These are phyloP conservation scores for Myoxocephalus aenaeus DNA, from an alignment of 2,797 vertebrate species.

Conservation along the genomic window DNA sequence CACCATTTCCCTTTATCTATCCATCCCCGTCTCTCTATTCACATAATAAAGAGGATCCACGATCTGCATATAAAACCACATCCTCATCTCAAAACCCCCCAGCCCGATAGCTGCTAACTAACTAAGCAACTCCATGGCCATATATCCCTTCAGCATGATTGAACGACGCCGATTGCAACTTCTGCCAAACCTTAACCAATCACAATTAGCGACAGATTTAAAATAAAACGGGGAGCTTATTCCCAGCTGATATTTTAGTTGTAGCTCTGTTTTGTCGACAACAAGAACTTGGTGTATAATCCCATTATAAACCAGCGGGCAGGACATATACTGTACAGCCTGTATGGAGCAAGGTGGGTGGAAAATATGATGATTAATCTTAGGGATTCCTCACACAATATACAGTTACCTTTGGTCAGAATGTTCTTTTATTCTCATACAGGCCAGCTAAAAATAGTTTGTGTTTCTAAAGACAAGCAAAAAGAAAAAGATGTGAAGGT, in stretches of 20 bases:
- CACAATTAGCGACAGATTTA: constrained; percentile 46
- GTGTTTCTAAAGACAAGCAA: neutral
- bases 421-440: neutral
- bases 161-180: constrained; percentile 65
- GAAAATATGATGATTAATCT: constrained; percentile 27
- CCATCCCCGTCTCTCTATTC: neutral
- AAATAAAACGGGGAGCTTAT: constrained; percentile 32
- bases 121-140: constrained; percentile 64
- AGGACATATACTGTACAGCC: constrained; percentile 32
- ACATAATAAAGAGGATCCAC: neutral
- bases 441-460: constrained; percentile 7
- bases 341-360: constrained; percentile 20
- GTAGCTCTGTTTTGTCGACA: constrained; percentile 25
- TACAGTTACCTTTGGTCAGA: constrained; percentile 2
- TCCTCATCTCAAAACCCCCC: constrained; percentile 35
- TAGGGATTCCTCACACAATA: constrained; percentile 4
- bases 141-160: constrained; percentile 49
- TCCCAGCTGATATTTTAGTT: constrained; percentile 47
- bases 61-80: constrained; percentile 34
- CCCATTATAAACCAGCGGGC: constrained; percentile 11
- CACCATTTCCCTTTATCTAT: neutral
- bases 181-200: constrained; percentile 55
- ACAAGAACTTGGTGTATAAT: constrained; percentile 29
- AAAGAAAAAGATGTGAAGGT: constrained; percentile 28
- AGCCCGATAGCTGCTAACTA: constrained; percentile 34